A percentile compares a stretch with the other conserved stretches of the same genome.
Conservation (phyloP, 1,140 invertebrate species). For the Lepidurus couesii region DNA sequence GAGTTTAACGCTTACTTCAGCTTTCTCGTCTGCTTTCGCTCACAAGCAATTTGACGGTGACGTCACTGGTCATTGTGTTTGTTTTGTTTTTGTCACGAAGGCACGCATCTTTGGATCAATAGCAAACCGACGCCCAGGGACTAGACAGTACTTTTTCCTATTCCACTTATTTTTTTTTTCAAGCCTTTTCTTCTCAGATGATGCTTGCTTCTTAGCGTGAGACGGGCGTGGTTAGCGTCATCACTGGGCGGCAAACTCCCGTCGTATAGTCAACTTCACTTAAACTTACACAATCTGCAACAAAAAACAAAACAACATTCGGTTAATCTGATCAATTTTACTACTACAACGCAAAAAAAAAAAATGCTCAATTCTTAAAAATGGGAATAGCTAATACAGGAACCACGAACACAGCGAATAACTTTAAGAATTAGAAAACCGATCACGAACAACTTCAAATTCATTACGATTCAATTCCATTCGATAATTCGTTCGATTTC, state of each 20-base stretch:
- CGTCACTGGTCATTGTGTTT: slow-evolving; percentile 5
- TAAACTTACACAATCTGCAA: background rate
- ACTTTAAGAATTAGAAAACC: background rate
- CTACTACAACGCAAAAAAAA: background rate
- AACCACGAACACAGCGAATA: background rate
- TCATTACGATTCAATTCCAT: no score
- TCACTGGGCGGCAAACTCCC: background rate
- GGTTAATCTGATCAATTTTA: no score
- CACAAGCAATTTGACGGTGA: background rate
- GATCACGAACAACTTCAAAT: no score
- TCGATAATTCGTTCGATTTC: no score
- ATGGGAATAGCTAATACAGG: background rate
- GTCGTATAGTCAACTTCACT: background rate
- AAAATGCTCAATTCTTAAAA: background rate
- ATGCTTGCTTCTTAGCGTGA: background rate
- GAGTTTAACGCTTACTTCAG: background rate
- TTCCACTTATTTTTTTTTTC: background rate
- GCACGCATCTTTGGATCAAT: slow-evolving; percentile 21
- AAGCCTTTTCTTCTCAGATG: background rate
- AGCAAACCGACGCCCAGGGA: slow-evolving; percentile 20
- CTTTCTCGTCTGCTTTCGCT: background rate
- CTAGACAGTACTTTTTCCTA: slow-evolving; percentile 14
- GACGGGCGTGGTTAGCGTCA: background rate
- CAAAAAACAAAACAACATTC: background rate
- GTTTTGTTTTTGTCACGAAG: slow-evolving; percentile 9